Evolutionary conservation across 2,888 invertebrate genomes (phyloP).

Genomic region (Caenorhabditis panamensis): DNA sequence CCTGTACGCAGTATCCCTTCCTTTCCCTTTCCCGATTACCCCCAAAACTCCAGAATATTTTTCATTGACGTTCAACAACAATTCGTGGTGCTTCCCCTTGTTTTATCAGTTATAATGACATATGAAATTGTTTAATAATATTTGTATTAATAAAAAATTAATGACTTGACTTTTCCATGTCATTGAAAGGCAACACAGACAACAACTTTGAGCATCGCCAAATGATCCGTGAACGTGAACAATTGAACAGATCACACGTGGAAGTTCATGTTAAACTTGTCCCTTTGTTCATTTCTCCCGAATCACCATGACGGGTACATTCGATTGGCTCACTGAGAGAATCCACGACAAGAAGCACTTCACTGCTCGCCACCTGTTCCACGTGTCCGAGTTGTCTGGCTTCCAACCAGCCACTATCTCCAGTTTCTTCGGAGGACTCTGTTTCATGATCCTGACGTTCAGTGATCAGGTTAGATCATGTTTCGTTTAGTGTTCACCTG

Average conservation of each 20-base stretch:
- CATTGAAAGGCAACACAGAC: too few relatives aligned
- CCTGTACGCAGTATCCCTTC: slow-evolving; percentile 28
- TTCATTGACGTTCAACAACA: slow-evolving; percentile 49
- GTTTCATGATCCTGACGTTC: slow-evolving; percentile 20
- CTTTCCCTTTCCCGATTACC: not conserved
- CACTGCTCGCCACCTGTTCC: slow-evolving; percentile 42
- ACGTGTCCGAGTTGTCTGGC: slow-evolving; percentile 26
- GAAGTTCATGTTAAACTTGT: not conserved
- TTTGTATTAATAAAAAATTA: slow-evolving; percentile 52
- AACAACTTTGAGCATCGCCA: too few relatives aligned
- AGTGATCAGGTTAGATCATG: slow-evolving; percentile 23
- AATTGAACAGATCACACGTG: not conserved
- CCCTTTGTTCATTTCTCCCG: not conserved
- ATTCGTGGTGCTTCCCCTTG: slow-evolving; percentile 58
- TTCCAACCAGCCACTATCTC: slow-evolving; percentile 14
- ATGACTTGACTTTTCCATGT: too few relatives aligned
- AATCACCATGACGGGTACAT: not conserved
- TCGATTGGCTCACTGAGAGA: slow-evolving; percentile 26
- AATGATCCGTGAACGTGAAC: too few relatives aligned
- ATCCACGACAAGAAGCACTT: slow-evolving; percentile 52
- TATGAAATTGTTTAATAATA: slow-evolving; percentile 59
- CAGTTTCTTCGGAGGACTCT: not conserved
- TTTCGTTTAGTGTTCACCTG: too few relatives aligned
- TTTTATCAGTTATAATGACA: slow-evolving; percentile 59
- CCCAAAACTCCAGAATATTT: slow-evolving; percentile 27